Evolutionary conservation across 1,140 invertebrate species (phyloP).

Genomic region (Acromyrmex charruanus): DNA sequence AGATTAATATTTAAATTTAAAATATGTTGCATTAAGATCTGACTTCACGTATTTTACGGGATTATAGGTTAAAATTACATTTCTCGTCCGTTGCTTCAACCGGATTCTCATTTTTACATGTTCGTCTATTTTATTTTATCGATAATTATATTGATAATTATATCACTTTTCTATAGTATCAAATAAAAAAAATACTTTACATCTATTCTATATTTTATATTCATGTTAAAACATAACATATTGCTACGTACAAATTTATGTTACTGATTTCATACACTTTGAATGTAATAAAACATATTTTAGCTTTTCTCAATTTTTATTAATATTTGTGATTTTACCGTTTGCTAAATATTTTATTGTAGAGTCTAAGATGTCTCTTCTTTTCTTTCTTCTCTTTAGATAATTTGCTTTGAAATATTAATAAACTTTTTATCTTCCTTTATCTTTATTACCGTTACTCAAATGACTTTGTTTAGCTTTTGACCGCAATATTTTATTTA

Average conservation of each 20-base stretch:
- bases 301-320: neutral
- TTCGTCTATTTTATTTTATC: neutral
- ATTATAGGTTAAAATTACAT: neutral
- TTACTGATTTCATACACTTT: neutral
- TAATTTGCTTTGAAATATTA: neutral
- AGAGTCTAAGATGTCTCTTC: neutral
- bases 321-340: neutral
- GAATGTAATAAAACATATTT: neutral
- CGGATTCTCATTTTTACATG: neutral
- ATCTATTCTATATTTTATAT: neutral
- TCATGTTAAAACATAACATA: neutral
- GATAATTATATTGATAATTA: neutral
- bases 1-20: neutral
- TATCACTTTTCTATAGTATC: neutral
- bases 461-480: conserved; percentile 4
- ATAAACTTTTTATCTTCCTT: neutral
- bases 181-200: neutral
- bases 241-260: neutral
- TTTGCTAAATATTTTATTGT: neutral
- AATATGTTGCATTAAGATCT: neutral
- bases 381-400: neutral
- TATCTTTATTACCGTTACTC: neutral
- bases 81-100: neutral
- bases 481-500: neutral
- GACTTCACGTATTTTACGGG: neutral